Base-by-base conservation (phyloP, 2,888 invertebrate genomes). In the Erpobdella octoculata region DNA sequence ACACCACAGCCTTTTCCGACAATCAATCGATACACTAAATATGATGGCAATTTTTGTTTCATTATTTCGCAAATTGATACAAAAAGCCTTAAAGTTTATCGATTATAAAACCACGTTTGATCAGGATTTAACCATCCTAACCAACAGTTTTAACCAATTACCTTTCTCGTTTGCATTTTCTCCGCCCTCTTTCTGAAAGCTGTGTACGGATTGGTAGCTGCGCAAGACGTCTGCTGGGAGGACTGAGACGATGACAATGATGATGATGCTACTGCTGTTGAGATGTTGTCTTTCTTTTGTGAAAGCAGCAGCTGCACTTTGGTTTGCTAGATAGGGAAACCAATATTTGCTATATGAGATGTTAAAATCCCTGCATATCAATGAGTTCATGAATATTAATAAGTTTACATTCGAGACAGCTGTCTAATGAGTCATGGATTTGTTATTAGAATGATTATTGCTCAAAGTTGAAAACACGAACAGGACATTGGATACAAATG, bases 111-210 rank as follows among this genome's bases (percentile, higher is more conserved):
- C 46, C 46, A 41, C 12, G n/a, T 15, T n/a, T n/a, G 12, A 15
- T 9, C 31, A 62, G 9, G 12, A 33, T 8, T 62, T 1, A 33
- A 31, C 62, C 53, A 12, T 18, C 1, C 21, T n/a, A 1, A n/a
- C n/a, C n/a, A n/a, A n/a, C 18, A n/a, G 9, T 8, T 38, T 5
- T 66, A 6, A 46, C 12, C 9, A 70, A 35, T 61, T 70, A 83
- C 84, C 80, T 97, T 98, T 78, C 98, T 88, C 67, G 98, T 98
- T 86, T 97, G 97, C 95, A 99, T 98, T 85, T 97, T 98, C 84
- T 98, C 98, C 9, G 94, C 95, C 79, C 97, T 88, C 80, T 96
- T 87, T 78, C 97, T 88, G 87, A 98, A 98, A 76, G 97, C 97
- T 80, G 99, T 87, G 85, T 98, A 99, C 65, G 98, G 98, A 86